Base-by-base conservation (phyloP, 2,797 vertebrate species). In the Zenarchopterus dispar region DNA sequence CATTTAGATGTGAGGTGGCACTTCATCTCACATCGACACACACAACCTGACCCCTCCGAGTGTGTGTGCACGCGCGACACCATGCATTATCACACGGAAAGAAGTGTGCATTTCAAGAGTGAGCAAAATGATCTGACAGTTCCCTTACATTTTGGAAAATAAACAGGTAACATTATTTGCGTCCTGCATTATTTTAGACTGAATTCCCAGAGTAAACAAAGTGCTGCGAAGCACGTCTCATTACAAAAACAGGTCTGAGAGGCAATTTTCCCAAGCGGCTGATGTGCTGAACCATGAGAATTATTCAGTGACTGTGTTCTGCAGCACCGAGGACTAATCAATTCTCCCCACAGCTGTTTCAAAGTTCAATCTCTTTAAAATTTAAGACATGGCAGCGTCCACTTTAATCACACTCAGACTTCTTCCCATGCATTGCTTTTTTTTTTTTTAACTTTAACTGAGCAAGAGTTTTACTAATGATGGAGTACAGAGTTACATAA, bases 1-100 rank as follows among this genome's bases (percentile, higher is more conserved):
- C 86, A 82, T 84, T 89, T 77, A 87, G 82, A 89, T 92, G 84
- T 88, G 85, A 91, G 82, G 85, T 85, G 84, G 75, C 88, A 92
- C 90, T 93, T 92, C 82, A 93, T 77, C 73, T 86, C 73, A 73
- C 86, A 89, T 88, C 84, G 76, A 79, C 77, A 73, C 62, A 73
- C 86, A 82, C 71, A 72, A 75, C 81, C 84, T 83, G 82, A 90
- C 84, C 85, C 68, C 45, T 53, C 45, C 44, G 52, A 65, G 64
- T 63, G 7, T 57, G 54, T 60, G 73, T 43, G 67, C 28, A 11
- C 56, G 57, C 58, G 67, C 58, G 55, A 31, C 42, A 15, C 49
- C 41, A 52, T 60, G 52, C 41, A 46, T 57, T 62, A 53, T 70
- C 19, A 41, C 46, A 19, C n/a, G 65, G 26, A 69, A 24, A 6